phyloP scores from a whole-genome alignment of 2,888 invertebrate species.

The Catocala nupta region DNA sequence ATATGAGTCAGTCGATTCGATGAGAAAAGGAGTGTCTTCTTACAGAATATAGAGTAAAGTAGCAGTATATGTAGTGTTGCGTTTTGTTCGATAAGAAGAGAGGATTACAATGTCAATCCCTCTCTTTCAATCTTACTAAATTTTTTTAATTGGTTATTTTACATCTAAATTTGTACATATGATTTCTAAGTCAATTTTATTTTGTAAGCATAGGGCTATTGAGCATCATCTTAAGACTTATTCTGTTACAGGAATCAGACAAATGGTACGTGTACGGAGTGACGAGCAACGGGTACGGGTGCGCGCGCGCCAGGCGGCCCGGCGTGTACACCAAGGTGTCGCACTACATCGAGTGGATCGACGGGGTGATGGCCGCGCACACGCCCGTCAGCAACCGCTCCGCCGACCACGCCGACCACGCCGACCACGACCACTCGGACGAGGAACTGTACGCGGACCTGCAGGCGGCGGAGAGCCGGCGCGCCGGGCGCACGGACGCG shows the following conservation, averaged over 20 bases:
- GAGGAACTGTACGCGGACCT: constrained; percentile 78
- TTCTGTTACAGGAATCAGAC: constrained; percentile 74
- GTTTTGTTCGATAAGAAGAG: too few relatives aligned
- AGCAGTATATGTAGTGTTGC: too few relatives aligned
- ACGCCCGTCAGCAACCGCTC: constrained; percentile 65
- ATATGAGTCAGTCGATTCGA: too few relatives aligned
- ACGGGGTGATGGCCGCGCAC: constrained; percentile 81
- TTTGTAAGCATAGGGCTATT: too few relatives aligned
- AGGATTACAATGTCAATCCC: too few relatives aligned
- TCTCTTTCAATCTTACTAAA: too few relatives aligned
- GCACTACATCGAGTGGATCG: constrained; percentile 92
- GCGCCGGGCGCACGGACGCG: constrained; percentile 68
- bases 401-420: constrained; percentile 56
- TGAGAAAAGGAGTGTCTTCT: too few relatives aligned
- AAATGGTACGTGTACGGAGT: constrained; percentile 89
- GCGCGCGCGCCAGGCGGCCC: constrained; percentile 92
- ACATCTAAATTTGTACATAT: too few relatives aligned
- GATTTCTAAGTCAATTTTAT: too few relatives aligned
- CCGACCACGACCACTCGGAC: constrained; percentile 58
- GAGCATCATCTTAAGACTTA: not conserved
- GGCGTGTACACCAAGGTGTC: constrained; percentile 94
- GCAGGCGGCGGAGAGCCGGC: constrained; percentile 77
- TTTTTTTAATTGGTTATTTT: too few relatives aligned
- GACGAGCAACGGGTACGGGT: constrained; percentile 93
- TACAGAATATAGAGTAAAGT: too few relatives aligned